phyloP scores from a whole-genome alignment of 2,797 vertebrate genomes.

The Platalea minor region DNA sequence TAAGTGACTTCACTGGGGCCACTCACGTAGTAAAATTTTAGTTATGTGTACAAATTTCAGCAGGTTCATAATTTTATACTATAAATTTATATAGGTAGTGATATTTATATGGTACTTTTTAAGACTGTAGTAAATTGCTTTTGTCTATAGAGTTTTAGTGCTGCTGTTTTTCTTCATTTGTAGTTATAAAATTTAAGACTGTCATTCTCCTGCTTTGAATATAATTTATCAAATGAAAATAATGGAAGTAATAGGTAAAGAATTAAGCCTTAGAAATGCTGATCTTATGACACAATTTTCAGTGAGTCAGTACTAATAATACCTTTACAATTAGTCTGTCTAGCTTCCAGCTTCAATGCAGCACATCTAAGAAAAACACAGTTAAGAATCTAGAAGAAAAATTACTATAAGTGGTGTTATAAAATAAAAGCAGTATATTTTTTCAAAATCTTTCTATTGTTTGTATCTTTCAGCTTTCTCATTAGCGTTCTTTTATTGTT shows the following conservation, averaged over 20 bases:
- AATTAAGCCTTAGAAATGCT: conserved; percentile 15
- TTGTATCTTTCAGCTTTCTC: neutral
- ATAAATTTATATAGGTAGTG: conserved; percentile 25
- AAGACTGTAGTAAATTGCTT: conserved; percentile 36
- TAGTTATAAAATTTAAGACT: conserved; percentile 11
- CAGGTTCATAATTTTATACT: neutral
- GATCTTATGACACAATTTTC: conserved; percentile 30
- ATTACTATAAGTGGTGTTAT: neutral
- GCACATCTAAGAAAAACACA: conserved; percentile 25
- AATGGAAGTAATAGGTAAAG: neutral
- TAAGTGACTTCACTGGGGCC: neutral
- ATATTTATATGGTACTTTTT: conserved; percentile 52
- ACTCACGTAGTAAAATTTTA: neutral
- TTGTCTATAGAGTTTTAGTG: neutral
- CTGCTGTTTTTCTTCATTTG: conserved; percentile 52
- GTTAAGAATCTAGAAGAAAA: conserved; percentile 25
- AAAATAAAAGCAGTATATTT: neutral
- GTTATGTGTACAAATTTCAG: neutral
- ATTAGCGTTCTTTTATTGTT: neutral
- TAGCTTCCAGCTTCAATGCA: conserved; percentile 11
- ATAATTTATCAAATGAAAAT: neutral
- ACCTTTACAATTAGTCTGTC: neutral
- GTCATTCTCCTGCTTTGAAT: neutral
- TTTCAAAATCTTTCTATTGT: neutral
- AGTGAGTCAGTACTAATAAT: neutral